Evolutionary conservation across 2,888 invertebrate genomes (phyloP).

Genomic region (Brachypalpus laphriformis): DNA sequence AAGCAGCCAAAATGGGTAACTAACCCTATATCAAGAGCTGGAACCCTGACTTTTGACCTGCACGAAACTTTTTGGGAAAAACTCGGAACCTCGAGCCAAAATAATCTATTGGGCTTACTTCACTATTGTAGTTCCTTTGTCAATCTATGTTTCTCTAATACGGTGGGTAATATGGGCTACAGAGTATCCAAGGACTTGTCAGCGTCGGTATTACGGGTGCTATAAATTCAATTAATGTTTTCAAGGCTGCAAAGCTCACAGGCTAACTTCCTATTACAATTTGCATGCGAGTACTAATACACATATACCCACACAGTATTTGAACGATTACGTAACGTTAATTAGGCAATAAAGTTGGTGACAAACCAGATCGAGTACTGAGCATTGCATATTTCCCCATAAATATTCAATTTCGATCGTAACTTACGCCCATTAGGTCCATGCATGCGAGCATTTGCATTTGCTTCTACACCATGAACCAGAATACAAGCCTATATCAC

Average conservation of each 20-base stretch:
- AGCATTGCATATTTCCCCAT: slow-evolving; percentile 16
- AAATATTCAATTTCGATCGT: slow-evolving; percentile 47
- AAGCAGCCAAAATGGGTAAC: too few relatives aligned
- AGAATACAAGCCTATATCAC: slow-evolving; percentile 47
- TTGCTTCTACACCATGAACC: slow-evolving; percentile 24
- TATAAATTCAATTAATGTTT: not conserved
- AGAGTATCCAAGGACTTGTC: too few relatives aligned
- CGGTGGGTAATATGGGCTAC: too few relatives aligned
- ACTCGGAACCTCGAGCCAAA: too few relatives aligned
- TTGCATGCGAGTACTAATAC: not conserved
- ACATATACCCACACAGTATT: not conserved
- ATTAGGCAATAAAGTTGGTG: slow-evolving; percentile 26
- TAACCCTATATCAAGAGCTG: too few relatives aligned
- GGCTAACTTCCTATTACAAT: not conserved
- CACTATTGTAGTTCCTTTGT: too few relatives aligned
- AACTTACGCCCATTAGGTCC: slow-evolving; percentile 39
- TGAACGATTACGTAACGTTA: slow-evolving; percentile 26
- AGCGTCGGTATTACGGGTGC: too few relatives aligned
- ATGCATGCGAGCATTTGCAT: slow-evolving; percentile 40
- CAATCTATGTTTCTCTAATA: too few relatives aligned
- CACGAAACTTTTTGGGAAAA: too few relatives aligned
- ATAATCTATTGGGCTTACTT: too few relatives aligned
- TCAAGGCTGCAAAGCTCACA: not conserved
- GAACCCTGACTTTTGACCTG: too few relatives aligned
- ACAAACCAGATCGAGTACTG: slow-evolving; percentile 34